These are phyloP conservation scores for Uloborus plumipes DNA, from an alignment of 2,888 invertebrate species.

Conservation along the genomic window DNA sequence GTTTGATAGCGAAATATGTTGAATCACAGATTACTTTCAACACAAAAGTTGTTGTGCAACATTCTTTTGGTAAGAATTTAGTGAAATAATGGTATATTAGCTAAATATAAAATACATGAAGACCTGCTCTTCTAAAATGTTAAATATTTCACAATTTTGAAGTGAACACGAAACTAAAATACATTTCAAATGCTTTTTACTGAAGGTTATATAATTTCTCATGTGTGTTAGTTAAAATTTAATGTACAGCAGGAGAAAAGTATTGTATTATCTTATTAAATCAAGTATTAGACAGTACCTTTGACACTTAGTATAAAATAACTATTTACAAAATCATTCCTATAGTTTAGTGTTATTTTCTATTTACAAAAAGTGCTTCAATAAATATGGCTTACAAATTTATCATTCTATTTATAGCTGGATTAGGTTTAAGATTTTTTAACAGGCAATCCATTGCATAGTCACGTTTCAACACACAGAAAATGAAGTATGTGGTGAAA, in stretches of 20 bases:
- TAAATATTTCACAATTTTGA: too few species aligned
- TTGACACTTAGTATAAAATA: slow-evolving; percentile 38
- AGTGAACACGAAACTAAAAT: background rate
- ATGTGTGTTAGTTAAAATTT: too few species aligned
- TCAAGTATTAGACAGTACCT: background rate
- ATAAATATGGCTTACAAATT: slow-evolving; percentile 31
- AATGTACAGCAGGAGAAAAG: too few species aligned
- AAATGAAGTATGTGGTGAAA: background rate
- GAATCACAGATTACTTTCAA: too few species aligned
- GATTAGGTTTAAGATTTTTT: slow-evolving; percentile 9
- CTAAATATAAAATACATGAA: too few species aligned
- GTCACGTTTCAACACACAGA: slow-evolving; percentile 22
- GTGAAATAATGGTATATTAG: too few species aligned
- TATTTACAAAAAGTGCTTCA: slow-evolving; percentile 43
- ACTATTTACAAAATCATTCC: slow-evolving; percentile 38
- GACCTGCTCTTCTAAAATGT: too few species aligned
- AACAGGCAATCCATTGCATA: slow-evolving; percentile 34
- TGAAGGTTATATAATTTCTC: too few species aligned
- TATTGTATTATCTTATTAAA: too few species aligned
- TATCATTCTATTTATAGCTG: slow-evolving; percentile 34
- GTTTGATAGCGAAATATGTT: too few species aligned
- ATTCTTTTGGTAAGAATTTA: too few species aligned
- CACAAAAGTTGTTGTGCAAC: too few species aligned
- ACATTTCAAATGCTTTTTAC: background rate
- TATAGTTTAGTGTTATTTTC: slow-evolving; percentile 23